Base-by-base conservation (phyloP, 2,113 vertebrate genomes). In the Amphiprion ocellaris region DNA sequence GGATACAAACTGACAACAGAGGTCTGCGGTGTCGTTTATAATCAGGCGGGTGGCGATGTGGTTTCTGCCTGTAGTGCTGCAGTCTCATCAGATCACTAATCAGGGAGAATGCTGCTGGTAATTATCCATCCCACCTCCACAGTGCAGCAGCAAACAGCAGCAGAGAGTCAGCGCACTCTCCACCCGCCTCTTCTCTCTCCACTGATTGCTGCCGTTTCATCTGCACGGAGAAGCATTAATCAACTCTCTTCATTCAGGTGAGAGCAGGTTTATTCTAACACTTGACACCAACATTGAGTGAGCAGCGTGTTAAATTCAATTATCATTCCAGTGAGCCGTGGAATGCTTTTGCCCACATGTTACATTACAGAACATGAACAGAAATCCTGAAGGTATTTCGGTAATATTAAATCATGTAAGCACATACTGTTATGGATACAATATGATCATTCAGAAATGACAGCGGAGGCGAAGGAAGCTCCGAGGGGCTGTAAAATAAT, bases 1-100 rank as follows among this genome's bases (percentile, higher is more conserved):
- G 69, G 85, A 93, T 89, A 74, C 79, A 85, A 90, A 79, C 70
- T 87, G 91, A 92, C 92, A 93, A 79, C 77, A 70, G 82, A 76
- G 74, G 85, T 74, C 84, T 84, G 78, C 12, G 0, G 23, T 85
- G 87, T 89, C 76, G 46, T 93, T 88, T 92, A 66, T 92, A 94
- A 94, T 90, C 90, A 86, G 81, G 63, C 60, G 33, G 64, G 58
- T 77, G 65, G 75, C 39, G 54, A 61, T 74, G 85, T 77, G 59
- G 70, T 53, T 76, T 65, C 74, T 81, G 77, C 54, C 47, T 19
- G 41, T 39, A 74, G 78, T 23, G 14, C 73, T 17, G 80, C 63
- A 61, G 68, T 88, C 87, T 88, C 85, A 77, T 82, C 77, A 85
- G 74, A 85, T 72, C 79, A 67, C 83, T 93, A 91, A 94, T 94